Base-by-base conservation (phyloP, 2,888 invertebrate genomes). In the Cheilosia variabilis region DNA sequence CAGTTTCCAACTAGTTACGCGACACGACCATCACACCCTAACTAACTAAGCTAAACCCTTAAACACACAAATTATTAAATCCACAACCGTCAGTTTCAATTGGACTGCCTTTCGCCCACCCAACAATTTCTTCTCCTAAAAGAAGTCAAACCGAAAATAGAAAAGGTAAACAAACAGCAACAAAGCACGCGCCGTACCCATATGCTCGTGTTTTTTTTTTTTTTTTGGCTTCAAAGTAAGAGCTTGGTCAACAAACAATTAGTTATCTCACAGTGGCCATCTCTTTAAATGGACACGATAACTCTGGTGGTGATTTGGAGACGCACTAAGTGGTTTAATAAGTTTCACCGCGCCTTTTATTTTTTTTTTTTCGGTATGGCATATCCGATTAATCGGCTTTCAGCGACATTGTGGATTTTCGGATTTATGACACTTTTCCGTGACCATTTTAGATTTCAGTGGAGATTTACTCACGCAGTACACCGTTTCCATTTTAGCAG, bases 301-400 rank as follows among this genome's bases (percentile, higher is more conserved):
- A 60, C 62, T 71, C 19, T 45, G 31, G 9, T 31, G 13, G 10
- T 17, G 77, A 27, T 66, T 65, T 27, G 19, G 58, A 58, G 37
- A 53, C 66, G 43, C 60, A 60, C 66, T 76, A 76, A 76, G 78
- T 71, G 47, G 63, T 78, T 57, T 65, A 57, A 71, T 57, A 71
- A 50, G 22, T 63, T 65, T 63, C 57, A 57, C 71, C 71, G 41
- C 71, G 57, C 71, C 71, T 76, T 53, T 19, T 47, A 45, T 62
- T 65, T 45, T 45, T 9, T 7, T 27, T 17, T 41, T 17, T 45
- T 24, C 47, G 45, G 34, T 19, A n/a, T 13, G 43, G 5, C 31
- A 62, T 31, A 62, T 68, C 53, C 62, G 68, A 69, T 62, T 62
- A 34, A 77, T n/a, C 17, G 17, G 17, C 17, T 13, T 13, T 2